Percentiles rank a stretch among this genome's conserved stretches.
These are phyloP conservation scores for Arctocebus calabarensis DNA, from an alignment of 2,797 vertebrate genomes.

Conservation along the genomic window DNA sequence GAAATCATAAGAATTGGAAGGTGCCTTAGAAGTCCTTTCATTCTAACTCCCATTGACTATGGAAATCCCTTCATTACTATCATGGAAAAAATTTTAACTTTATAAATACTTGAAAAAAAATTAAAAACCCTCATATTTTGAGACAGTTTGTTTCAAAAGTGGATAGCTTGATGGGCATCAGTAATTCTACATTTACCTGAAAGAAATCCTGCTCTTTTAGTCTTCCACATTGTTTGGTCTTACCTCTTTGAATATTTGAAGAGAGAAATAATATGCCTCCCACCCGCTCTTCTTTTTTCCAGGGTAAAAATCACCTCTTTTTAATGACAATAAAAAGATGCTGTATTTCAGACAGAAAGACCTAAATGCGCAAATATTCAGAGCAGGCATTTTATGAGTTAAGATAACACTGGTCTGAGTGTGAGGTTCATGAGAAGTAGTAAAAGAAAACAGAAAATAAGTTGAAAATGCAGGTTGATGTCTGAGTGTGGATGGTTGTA, in stretches of 20 bases:
- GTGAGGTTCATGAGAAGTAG: neutral
- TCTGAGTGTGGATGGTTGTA: neutral
- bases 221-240: neutral
- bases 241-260: neutral
- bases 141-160: constrained; percentile 59
- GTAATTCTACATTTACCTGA: neutral
- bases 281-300: neutral
- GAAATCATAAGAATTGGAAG: neutral
- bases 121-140: neutral
- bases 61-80: neutral
- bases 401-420: neutral
- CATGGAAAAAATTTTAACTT: neutral
- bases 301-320: neutral
- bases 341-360: constrained; percentile 52
- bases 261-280: neutral
- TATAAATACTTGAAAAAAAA: neutral
- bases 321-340: neutral
- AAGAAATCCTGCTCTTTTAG: neutral
- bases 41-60: neutral
- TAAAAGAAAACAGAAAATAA: constrained; percentile 35
- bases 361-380: neutral
- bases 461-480: neutral
- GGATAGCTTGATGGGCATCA: neutral
- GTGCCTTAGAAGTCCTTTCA: neutral
- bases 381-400: neutral